Conservation (phyloP, 2,797 vertebrate genomes). For the Setipinna tenuifilis region DNA sequence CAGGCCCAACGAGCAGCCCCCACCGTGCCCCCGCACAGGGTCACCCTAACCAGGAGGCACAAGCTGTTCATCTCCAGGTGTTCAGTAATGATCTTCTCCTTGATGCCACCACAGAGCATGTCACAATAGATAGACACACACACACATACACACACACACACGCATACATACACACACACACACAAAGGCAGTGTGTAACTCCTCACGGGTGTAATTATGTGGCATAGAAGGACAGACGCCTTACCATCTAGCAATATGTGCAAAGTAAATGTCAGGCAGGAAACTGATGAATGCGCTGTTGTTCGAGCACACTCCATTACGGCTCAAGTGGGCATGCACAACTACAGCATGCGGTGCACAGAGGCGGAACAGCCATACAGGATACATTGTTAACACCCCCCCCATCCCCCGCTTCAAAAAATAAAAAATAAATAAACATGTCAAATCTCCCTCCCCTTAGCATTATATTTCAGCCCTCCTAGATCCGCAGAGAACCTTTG, state of each 20-base stretch:
- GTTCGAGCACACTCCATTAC: slow-evolving; percentile 33
- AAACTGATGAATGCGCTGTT: slow-evolving; percentile 59
- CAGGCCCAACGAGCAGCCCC: slow-evolving; percentile 74
- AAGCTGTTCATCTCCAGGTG: slow-evolving; percentile 85
- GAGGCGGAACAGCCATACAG: slow-evolving; percentile 44
- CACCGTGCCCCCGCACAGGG: slow-evolving; percentile 71
- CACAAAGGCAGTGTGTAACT: slow-evolving; percentile 58
- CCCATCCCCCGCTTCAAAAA: no score
- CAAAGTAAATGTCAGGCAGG: slow-evolving; percentile 56
- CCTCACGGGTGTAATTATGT: slow-evolving; percentile 76
- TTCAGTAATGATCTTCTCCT: slow-evolving; percentile 83
- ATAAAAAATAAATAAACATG: neutral
- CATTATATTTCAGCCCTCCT: slow-evolving; percentile 63
- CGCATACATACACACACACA: neutral
- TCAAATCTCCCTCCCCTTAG: neutral
- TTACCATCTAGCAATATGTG: neutral
- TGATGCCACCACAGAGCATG: slow-evolving; percentile 74
- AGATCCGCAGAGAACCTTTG: slow-evolving; percentile 34
- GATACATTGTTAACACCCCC: slow-evolving; percentile 29
- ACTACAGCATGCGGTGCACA: neutral
- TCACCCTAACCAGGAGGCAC: slow-evolving; percentile 79
- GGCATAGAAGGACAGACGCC: slow-evolving; percentile 35
- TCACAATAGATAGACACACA: slow-evolving; percentile 44
- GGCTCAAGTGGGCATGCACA: slow-evolving; percentile 7
- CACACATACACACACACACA: slow-evolving; percentile 1